These are phyloP conservation scores for Drosophila pseudotakahashii DNA, from an alignment of 2,888 invertebrate genomes.

Conservation along the genomic window DNA sequence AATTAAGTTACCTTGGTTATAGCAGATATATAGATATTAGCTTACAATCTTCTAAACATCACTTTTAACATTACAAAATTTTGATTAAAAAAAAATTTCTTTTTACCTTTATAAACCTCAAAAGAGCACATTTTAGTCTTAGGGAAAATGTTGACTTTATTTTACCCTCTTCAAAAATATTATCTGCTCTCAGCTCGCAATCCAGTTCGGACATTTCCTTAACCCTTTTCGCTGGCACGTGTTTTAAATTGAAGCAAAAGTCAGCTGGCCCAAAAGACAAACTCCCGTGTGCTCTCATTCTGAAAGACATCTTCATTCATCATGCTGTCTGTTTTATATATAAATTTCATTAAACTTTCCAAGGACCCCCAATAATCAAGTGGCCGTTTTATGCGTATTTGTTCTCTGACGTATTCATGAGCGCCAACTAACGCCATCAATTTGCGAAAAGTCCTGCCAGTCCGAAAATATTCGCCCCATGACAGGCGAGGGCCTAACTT, in stretches of 20 bases:
- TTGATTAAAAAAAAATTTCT: neutral
- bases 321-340: slow-evolving; percentile 62
- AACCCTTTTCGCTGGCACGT: slow-evolving; percentile 38
- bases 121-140: neutral
- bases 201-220: slow-evolving; percentile 8
- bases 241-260: slow-evolving; percentile 13
- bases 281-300: neutral
- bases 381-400: slow-evolving; percentile 67
- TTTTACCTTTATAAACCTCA: neutral
- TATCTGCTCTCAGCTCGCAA: slow-evolving; percentile 2
- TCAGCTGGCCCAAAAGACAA: neutral
- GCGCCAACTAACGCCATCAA: slow-evolving; percentile 68
- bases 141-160: neutral
- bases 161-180: slow-evolving; percentile 32
- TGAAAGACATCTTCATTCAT: slow-evolving; percentile 52
- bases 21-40: too few relatives aligned
- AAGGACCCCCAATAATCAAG: slow-evolving; percentile 61
- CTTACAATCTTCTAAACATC: neutral
- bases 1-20: too few relatives aligned
- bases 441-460: slow-evolving; percentile 42
- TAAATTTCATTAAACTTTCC: slow-evolving; percentile 73
- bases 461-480: slow-evolving; percentile 11
- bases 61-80: neutral
- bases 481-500: slow-evolving; percentile 53
- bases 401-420: slow-evolving; percentile 71